Conservation (phyloP, 2,797 vertebrate species). For the Bradypodion pumilum region DNA sequence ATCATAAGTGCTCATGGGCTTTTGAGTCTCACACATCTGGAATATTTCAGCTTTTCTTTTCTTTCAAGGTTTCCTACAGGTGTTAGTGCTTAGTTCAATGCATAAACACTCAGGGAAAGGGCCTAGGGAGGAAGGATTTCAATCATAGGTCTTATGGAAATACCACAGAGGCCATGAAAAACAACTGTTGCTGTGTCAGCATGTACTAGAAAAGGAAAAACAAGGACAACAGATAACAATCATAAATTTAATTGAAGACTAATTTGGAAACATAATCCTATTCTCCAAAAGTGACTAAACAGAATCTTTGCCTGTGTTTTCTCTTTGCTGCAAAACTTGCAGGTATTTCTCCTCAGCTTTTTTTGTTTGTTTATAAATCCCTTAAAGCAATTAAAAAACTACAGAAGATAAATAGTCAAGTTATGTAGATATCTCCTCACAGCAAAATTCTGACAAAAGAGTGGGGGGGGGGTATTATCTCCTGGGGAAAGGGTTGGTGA, state of each 20-base stretch:
- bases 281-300: slow-evolving; percentile 49
- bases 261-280: slow-evolving; percentile 43
- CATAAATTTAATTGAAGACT: slow-evolving; percentile 67
- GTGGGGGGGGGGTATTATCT: not conserved
- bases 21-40: slow-evolving; percentile 37
- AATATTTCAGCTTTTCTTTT: slow-evolving; percentile 42
- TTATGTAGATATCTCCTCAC: slow-evolving; percentile 4
- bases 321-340: slow-evolving; percentile 52
- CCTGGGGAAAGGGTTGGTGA: not conserved
- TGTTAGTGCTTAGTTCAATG: slow-evolving; percentile 51
- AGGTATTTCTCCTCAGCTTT: slow-evolving; percentile 26
- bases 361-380: slow-evolving; percentile 46
- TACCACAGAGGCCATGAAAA: slow-evolving; percentile 52
- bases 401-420: slow-evolving; percentile 45
- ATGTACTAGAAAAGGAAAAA: slow-evolving; percentile 59
- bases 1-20: slow-evolving; percentile 44
- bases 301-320: slow-evolving; percentile 17
- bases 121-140: slow-evolving; percentile 12
- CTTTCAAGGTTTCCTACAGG: slow-evolving; percentile 1
- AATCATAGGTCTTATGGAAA: slow-evolving; percentile 63
- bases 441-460: slow-evolving; percentile 38
- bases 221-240: slow-evolving; percentile 61
- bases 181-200: slow-evolving; percentile 47
- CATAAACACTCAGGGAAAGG: slow-evolving; percentile 50
- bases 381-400: slow-evolving; percentile 51